phyloP scores from a whole-genome alignment of 2,113 vertebrate genomes.

The Chitala chitala region DNA sequence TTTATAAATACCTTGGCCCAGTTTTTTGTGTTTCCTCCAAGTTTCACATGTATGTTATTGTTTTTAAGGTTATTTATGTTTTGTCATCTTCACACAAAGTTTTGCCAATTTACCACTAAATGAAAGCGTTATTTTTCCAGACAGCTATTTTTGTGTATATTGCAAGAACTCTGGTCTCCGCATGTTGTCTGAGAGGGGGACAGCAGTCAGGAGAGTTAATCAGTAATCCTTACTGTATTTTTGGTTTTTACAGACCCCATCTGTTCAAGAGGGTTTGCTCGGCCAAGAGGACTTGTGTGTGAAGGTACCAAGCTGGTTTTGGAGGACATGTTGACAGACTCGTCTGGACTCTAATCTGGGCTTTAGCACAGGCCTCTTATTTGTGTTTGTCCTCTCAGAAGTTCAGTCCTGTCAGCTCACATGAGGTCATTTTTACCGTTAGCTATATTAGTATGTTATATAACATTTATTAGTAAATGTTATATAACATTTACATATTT shows the following conservation, averaged over 20 bases:
- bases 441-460: too few relatives aligned
- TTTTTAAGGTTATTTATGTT: too few relatives aligned
- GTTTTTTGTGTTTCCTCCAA: too few relatives aligned
- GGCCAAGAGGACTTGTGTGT: conserved; percentile 61
- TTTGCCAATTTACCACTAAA: too few relatives aligned
- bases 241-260: conserved; percentile 53
- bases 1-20: too few relatives aligned
- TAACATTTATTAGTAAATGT: too few relatives aligned
- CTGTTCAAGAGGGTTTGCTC: conserved; percentile 66
- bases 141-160: neutral
- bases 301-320: conserved; percentile 53
- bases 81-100: too few relatives aligned
- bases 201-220: neutral
- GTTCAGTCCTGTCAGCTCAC: neutral
- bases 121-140: neutral
- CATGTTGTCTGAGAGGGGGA: neutral
- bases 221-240: neutral
- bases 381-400: neutral
- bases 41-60: neutral
- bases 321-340: neutral
- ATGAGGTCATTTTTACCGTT: too few relatives aligned
- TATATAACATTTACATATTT: too few relatives aligned
- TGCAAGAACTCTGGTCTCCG: neutral
- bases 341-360: neutral
- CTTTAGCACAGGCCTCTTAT: neutral